phyloP scores from a whole-genome alignment of 2,113 vertebrate species.

The Hipposideros armiger region DNA sequence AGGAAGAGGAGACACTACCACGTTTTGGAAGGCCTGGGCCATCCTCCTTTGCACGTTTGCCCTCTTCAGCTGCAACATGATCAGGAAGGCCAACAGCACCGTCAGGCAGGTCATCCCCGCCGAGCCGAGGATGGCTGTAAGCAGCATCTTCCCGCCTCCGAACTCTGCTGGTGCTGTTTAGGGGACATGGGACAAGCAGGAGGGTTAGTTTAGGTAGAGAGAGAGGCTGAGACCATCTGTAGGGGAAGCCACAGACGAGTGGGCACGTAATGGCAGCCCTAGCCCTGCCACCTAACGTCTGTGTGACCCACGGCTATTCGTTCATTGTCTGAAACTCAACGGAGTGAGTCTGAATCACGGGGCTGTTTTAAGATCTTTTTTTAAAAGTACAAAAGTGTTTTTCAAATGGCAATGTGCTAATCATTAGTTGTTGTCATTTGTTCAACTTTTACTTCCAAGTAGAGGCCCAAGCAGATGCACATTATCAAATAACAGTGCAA shows the following conservation, averaged over 20 bases:
- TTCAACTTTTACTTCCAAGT: slow-evolving; percentile 23
- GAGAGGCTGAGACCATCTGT: not conserved
- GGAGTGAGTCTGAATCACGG: not conserved
- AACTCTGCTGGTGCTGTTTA: slow-evolving; percentile 83
- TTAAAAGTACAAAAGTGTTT: not conserved
- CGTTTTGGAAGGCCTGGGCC: slow-evolving; percentile 93
- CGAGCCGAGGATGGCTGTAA: slow-evolving; percentile 94
- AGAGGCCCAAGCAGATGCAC: not conserved
- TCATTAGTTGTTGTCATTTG: not conserved
- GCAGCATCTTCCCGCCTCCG: slow-evolving; percentile 90
- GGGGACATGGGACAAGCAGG: slow-evolving; percentile 3
- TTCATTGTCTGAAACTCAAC: slow-evolving; percentile 37
- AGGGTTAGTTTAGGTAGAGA: not conserved
- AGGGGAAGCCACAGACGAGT: not conserved
- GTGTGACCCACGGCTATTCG: not conserved
- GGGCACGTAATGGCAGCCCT: not conserved
- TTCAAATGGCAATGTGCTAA: not conserved
- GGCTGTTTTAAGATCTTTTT: not conserved
- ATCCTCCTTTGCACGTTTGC: slow-evolving; percentile 92
- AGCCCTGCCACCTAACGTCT: not conserved
- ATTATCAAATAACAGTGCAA: not conserved
- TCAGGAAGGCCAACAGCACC: slow-evolving; percentile 93
- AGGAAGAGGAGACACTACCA: slow-evolving; percentile 84
- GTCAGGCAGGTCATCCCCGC: slow-evolving; percentile 95
- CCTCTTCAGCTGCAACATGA: slow-evolving; percentile 92